Evolutionary conservation across 2,113 vertebrate genomes (phyloP).

Genomic region (Chaetops frenatus): DNA sequence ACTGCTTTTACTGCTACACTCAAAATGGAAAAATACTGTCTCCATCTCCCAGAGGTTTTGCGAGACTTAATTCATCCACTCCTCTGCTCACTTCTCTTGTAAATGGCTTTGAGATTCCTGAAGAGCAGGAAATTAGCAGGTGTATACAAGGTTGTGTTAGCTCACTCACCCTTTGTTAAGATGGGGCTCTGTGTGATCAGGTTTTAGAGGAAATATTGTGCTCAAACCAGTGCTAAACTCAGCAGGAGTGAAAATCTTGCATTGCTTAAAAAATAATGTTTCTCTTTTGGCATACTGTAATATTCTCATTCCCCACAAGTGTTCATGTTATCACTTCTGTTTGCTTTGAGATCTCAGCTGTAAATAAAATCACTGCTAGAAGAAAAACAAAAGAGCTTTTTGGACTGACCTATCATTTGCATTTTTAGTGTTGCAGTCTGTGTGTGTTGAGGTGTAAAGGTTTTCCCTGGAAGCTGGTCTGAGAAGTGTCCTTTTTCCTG

Average conservation of each 20-base stretch:
- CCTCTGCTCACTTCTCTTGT: not conserved
- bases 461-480: not conserved
- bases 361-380: not conserved
- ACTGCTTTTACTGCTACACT: not conserved
- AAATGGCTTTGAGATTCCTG: not conserved
- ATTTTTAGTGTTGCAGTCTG: not conserved
- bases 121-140: not conserved
- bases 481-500: not conserved
- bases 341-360: not conserved
- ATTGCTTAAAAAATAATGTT: not conserved
- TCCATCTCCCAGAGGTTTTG: not conserved
- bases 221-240: not conserved
- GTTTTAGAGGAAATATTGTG: not conserved
- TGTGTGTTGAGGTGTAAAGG: not conserved
- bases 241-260: not conserved
- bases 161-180: not conserved
- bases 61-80: not conserved
- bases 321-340: not conserved
- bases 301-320: not conserved
- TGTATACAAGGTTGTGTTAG: not conserved
- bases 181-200: not conserved
- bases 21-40: not conserved
- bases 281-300: not conserved
- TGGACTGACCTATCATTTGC: not conserved
- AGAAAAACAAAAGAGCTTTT: not conserved